A percentile compares a stretch with the other conserved stretches of the same genome.
Evolutionary conservation across 2,113 vertebrate genomes (phyloP).

Genomic region (Thalassoma bifasciatum): DNA sequence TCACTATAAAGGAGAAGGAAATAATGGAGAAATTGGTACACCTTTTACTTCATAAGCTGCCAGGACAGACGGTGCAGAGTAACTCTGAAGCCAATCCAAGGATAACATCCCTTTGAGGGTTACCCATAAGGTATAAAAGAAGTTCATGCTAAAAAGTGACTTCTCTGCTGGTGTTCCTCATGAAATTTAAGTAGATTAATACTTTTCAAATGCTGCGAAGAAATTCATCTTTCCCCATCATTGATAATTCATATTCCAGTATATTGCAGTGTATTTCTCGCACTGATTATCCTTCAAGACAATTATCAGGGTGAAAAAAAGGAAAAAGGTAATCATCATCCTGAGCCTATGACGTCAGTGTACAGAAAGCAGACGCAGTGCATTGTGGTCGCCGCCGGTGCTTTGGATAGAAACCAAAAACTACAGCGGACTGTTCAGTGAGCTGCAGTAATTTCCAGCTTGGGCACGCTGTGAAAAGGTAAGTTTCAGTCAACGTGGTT

Average conservation of each 20-base stretch:
- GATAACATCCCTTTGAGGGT: too few species aligned
- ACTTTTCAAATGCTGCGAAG: too few species aligned
- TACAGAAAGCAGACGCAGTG: slow-evolving; percentile 8
- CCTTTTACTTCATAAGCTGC: too few species aligned
- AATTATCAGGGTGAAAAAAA: not conserved
- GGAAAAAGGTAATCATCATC: fast-evolving
- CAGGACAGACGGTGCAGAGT: too few species aligned
- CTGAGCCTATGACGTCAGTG: fast-evolving
- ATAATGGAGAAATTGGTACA: too few species aligned
- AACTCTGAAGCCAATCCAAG: too few species aligned
- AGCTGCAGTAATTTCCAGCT: not conserved
- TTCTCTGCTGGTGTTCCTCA: not conserved
- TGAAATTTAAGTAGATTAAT: too few species aligned
- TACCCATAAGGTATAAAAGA: not conserved
- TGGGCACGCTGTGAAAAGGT: slow-evolving; percentile 4
- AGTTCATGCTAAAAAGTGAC: not conserved
- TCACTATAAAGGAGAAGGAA: too few species aligned
- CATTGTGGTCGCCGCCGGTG: slow-evolving; percentile 67
- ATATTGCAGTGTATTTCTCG: too few species aligned
- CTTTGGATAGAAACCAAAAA: slow-evolving; percentile 38
- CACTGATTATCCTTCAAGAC: slow-evolving; percentile 5
- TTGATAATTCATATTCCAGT: too few species aligned
- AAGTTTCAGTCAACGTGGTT: not conserved
- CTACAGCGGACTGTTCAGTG: not conserved
- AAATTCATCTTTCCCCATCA: too few species aligned